Evolutionary conservation across 2,797 vertebrate genomes (phyloP), one percentile per base, ranked within the genome.

Genomic region (Chiloscyllium punctatum): DNA sequence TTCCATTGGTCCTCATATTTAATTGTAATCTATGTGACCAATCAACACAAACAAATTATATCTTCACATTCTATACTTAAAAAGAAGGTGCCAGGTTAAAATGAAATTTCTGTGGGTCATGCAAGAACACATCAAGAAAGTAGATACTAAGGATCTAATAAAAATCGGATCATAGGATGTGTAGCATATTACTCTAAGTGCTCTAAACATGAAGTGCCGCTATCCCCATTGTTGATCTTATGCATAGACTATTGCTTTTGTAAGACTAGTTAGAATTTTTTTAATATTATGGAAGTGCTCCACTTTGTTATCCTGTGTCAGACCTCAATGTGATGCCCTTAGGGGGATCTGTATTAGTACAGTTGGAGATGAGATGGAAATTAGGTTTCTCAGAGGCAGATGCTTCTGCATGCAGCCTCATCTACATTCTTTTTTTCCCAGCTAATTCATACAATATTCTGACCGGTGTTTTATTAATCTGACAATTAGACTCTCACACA

Each of bases 371-470:
- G n/a, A 94, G 66, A 94, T 94, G 91, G 91, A 94, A 66, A 94
- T 94, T 94, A 94, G 92, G 92, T 94, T 71, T 94, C 92, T 69
- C 66, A 42, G 23, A 94, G 42, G 91, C 91, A 94, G 66, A 69
- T 94, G 53, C 30, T 90, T 90, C 87, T 53, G 53, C 42, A 6
- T 4, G 51, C 27, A 91, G 27, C 48, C 88, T 66, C 53, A 91
- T 62, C 53, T 62, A 62, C 88, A 91, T 91, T 42, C 66, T 94
- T 71, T 48, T 42, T 94, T 94, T 94, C 48, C 37, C 25, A 48
- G 7, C 37, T 94, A 94, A 94, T 71, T 94, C 92, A 71, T 94
- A 72, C 66, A 94, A 94, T 94, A 94, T 94, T 94, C 68, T 71
- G 92, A 94, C 92, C 62, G 23, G 25, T 25, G 2, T 94, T 71